phyloP scores from a whole-genome alignment of 2,797 vertebrate genomes.

The Semaprochilodus insignis region DNA sequence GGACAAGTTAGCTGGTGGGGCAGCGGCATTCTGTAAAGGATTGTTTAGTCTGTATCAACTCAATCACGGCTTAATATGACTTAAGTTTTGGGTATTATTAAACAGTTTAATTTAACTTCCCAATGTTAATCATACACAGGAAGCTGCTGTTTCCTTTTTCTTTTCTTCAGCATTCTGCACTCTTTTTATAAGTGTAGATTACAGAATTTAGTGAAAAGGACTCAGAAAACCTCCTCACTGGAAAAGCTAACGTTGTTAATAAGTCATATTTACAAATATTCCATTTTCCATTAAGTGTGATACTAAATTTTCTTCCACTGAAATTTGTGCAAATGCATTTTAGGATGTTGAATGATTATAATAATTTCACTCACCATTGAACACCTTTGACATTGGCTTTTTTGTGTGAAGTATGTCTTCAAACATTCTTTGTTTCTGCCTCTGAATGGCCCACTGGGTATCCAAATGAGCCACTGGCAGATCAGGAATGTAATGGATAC shows the following conservation, averaged over 20 bases:
- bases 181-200: background rate
- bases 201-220: background rate
- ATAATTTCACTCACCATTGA: background rate
- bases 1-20: background rate
- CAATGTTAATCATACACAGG: background rate
- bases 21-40: background rate
- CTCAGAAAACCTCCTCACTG: background rate
- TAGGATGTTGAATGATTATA: background rate
- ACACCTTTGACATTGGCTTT: background rate
- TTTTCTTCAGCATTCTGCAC: background rate
- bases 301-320: background rate
- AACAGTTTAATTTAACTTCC: background rate
- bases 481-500: slow-evolving; percentile 26
- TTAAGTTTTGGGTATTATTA: background rate
- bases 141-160: slow-evolving; percentile 19
- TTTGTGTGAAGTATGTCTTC: background rate
- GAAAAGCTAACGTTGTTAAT: background rate
- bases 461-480: slow-evolving; percentile 15
- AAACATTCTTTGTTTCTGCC: background rate
- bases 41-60: background rate
- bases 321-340: background rate
- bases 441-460: background rate
- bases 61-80: background rate
- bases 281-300: background rate
- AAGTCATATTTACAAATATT: background rate